Conservation (phyloP, 1,140 invertebrate species). For the Zaprionus africanus region DNA sequence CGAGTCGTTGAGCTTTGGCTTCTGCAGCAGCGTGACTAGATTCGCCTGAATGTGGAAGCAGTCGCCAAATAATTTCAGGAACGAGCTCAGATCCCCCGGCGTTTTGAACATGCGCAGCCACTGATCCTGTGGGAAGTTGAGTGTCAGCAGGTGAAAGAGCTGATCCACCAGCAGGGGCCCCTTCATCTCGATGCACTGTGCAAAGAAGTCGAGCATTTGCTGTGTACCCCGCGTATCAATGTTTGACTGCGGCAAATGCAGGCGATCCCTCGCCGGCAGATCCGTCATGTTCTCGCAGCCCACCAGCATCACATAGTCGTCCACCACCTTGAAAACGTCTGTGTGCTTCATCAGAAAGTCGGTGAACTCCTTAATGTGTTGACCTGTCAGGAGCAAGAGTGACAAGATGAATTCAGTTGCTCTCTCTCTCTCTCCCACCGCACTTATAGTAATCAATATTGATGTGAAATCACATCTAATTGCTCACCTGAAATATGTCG, state of each 20-base stretch:
- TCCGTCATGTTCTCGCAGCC: constrained; percentile 87
- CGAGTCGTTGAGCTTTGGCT: constrained; percentile 88
- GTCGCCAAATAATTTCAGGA: constrained; percentile 95
- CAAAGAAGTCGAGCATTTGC: constrained; percentile 91
- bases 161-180: constrained; percentile 93
- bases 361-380: constrained; percentile 96
- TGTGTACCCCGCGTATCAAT: constrained; percentile 92
- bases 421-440: background rate
- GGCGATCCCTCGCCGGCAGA: constrained; percentile 86
- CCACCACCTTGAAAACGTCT: constrained; percentile 94
- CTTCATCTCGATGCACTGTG: constrained; percentile 90
- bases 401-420: background rate
- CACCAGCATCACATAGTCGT: constrained; percentile 90
- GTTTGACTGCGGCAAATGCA: constrained; percentile 89
- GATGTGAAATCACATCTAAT: background rate
- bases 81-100: constrained; percentile 92
- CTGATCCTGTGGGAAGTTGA: constrained; percentile 90
- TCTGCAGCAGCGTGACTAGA: constrained; percentile 91
- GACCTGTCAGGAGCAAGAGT: constrained; percentile 85
- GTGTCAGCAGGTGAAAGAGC: constrained; percentile 92
- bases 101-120: constrained; percentile 94
- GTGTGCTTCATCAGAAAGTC: constrained; percentile 95
- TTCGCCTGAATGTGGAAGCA: constrained; percentile 95
- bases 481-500: constrained; percentile 93
- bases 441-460: background rate